Evolutionary conservation across 2,888 invertebrate genomes (phyloP).

Genomic region (Dasypogon diadema): DNA sequence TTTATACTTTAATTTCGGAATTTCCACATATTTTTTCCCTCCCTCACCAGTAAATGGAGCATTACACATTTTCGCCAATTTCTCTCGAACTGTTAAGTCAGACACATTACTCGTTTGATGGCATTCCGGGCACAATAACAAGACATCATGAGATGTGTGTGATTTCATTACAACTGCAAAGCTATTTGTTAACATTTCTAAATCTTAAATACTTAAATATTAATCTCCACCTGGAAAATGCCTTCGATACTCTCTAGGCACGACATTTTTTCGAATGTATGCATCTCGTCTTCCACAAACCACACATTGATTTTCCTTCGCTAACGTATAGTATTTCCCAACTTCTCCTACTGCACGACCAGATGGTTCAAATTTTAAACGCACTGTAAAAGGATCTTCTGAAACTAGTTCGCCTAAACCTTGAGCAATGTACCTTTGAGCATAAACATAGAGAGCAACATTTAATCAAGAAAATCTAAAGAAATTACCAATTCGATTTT

Average conservation of each 20-base stretch:
- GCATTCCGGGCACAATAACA: slow-evolving; percentile 79
- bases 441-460: too few species aligned
- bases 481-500: slow-evolving; percentile 79
- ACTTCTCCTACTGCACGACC: slow-evolving; percentile 78
- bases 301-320: slow-evolving; percentile 82
- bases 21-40: slow-evolving; percentile 65
- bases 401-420: slow-evolving; percentile 68
- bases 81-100: slow-evolving; percentile 73
- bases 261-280: slow-evolving; percentile 82
- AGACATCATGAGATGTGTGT: slow-evolving; percentile 84
- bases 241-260: slow-evolving; percentile 85
- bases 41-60: slow-evolving; percentile 73
- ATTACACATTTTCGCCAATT: slow-evolving; percentile 73
- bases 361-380: slow-evolving; percentile 82
- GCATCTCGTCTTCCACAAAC: slow-evolving; percentile 79
- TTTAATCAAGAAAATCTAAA: slow-evolving; percentile 37
- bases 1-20: slow-evolving; percentile 63
- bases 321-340: slow-evolving; percentile 79
- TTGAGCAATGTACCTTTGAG: slow-evolving; percentile 68
- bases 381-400: slow-evolving; percentile 74
- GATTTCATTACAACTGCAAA: slow-evolving; percentile 82
- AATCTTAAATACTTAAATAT: background rate
- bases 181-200: too few species aligned
- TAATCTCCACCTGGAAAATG: slow-evolving; percentile 74
- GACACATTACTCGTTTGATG: slow-evolving; percentile 77